Percentiles rank a stretch among this genome's conserved stretches.
Evolutionary conservation across 2,888 invertebrate genomes (phyloP).

Genomic region (Platycheirus rosarum): DNA sequence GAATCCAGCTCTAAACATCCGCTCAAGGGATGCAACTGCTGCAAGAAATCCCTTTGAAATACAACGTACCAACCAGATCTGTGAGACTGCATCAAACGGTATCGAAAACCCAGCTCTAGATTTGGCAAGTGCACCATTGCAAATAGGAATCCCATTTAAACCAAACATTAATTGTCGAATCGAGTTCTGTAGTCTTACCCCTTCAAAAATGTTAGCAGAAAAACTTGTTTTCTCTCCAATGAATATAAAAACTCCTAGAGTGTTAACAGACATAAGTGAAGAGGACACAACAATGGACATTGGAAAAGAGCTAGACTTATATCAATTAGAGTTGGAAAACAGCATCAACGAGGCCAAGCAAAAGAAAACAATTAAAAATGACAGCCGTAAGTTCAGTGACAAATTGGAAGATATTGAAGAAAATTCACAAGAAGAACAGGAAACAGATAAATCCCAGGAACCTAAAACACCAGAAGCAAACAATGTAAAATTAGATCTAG

Average conservation of each 20-base stretch:
- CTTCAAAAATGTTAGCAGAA: slow-evolving; percentile 80
- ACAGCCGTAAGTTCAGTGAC: slow-evolving; percentile 19
- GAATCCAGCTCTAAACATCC: slow-evolving; percentile 81
- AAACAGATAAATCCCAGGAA: slow-evolving; percentile 32
- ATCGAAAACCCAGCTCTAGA: slow-evolving; percentile 76
- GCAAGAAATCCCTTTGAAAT: slow-evolving; percentile 82
- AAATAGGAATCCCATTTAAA: slow-evolving; percentile 80
- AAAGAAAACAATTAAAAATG: slow-evolving; percentile 76
- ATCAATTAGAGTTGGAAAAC: slow-evolving; percentile 82
- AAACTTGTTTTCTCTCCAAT: slow-evolving; percentile 81
- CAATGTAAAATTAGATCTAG: not conserved
- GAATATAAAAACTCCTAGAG: slow-evolving; percentile 66
- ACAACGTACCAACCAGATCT: slow-evolving; percentile 75
- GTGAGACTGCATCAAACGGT: slow-evolving; percentile 65
- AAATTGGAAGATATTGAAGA: slow-evolving; percentile 64
- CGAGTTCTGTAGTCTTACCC: slow-evolving; percentile 80
- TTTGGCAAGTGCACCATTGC: slow-evolving; percentile 76
- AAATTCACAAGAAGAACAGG: slow-evolving; percentile 76
- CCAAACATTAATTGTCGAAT: slow-evolving; percentile 81
- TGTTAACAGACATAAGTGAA: slow-evolving; percentile 80
- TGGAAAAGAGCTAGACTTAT: slow-evolving; percentile 81
- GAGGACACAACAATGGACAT: slow-evolving; percentile 80
- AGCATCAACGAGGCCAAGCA: slow-evolving; percentile 82
- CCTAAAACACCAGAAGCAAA: slow-evolving; percentile 45
- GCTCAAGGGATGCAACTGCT: slow-evolving; percentile 78